Evolutionary conservation across 2,113 vertebrate species (phyloP), one percentile per base, ranked within the genome.

Genomic region (Xenopus tropicalis): DNA sequence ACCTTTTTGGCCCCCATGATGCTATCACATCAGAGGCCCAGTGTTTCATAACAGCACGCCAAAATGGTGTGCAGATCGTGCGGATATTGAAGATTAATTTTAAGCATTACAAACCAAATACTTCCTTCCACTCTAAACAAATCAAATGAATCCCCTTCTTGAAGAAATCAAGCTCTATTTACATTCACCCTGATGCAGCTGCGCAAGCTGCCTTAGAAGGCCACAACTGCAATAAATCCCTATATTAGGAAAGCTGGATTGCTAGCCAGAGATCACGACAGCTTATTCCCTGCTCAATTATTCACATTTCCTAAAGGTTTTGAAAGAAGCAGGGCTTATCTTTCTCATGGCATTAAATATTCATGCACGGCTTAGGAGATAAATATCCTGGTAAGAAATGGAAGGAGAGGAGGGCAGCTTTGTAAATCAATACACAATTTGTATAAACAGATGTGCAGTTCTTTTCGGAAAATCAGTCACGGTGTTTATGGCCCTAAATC

Each of bases 191-290:
- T 85, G 85, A 81, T 85, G 83, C 93, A 93, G 94, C 88, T 90
- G 85, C 90, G 82, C 70, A 88, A 83, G 84, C 85, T 91, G 85
- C 92, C 92, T 93, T 93, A 94, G 91, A 95, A 94, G 93, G 91
- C 82, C 83, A 90, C 81, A 85, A 90, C 89, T 90, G 80, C 86
- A 84, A 89, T 88, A 92, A 92, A 93, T 86, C 77, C 57, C 93
- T 95, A 86, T 93, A 93, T 93, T 93, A 92, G 92, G 88, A 86
- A 91, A 85, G 81, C 84, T 80, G 54, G 84, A 76, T 90, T 87
- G 88, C 90, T 92, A 94, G 93, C 91, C 91, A 91, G 90, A 90
- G 87, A 89, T 92, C 91, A 86, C 80, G 83, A 79, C 80, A 88
- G 90, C 92, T 94, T 93, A 90, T 86, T 91, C 89, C 88, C 80